These are phyloP conservation scores for Conus ventricosus DNA, from an alignment of 1,140 invertebrate genomes.

Conservation along the genomic window DNA sequence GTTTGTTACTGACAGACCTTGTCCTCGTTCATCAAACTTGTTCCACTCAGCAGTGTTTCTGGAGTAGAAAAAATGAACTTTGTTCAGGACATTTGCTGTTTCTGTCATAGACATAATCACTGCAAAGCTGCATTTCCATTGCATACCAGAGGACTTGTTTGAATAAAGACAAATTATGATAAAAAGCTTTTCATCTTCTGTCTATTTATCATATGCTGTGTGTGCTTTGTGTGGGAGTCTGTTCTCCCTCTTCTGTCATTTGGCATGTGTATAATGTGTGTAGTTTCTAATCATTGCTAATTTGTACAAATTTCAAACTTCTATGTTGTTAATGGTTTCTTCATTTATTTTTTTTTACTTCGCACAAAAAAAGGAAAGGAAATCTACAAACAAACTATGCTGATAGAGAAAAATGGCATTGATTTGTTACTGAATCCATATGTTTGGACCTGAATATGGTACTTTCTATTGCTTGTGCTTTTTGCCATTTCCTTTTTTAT, in stretches of 20 bases:
- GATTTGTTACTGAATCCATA: too few species aligned
- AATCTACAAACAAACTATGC: too few species aligned
- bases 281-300: background rate
- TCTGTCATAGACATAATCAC: background rate
- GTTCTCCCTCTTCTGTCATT: background rate
- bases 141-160: constrained; percentile 21
- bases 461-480: too few species aligned
- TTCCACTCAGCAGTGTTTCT: background rate
- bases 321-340: too few species aligned
- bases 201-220: too few species aligned
- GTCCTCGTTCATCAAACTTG: background rate
- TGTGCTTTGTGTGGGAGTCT: too few species aligned
- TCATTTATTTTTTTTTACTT: too few species aligned
- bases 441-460: too few species aligned
- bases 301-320: too few species aligned
- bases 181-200: background rate
- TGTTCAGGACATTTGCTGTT: background rate
- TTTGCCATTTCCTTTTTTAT: too few species aligned
- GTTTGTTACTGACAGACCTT: background rate
- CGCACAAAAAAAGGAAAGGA: too few species aligned
- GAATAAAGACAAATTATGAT: background rate
- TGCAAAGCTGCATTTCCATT: constrained; percentile 21
- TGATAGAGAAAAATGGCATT: too few species aligned
- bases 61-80: background rate
- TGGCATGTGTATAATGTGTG: background rate